Base-by-base conservation (phyloP, 2,113 vertebrate species). In the Gobio gobio region DNA sequence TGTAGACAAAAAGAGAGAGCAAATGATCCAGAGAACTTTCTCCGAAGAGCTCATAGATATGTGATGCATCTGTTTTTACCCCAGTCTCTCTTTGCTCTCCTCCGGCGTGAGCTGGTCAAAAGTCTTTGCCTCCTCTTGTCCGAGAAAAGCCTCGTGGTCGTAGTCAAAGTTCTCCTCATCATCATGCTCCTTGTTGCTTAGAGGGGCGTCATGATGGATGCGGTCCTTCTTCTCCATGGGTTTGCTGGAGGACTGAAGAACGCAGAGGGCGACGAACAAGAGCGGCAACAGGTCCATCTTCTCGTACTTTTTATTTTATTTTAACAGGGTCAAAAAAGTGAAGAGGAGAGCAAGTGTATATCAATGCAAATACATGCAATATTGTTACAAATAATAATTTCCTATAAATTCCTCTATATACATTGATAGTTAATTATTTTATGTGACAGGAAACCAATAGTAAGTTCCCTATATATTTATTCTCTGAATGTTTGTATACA, bases 91-190 rank as follows among this genome's bases (percentile, higher is more conserved):
- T 86, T 99, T 99, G 96, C 98, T 99, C 91, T 99, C 98, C 89
- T 99, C 98, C 0, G 98, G 97, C 0, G 97, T 99, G 49, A 99
- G 96, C 92, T 99, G 98, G 61, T 99, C 98, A 3, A 99, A 99
- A 7, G 95, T 97, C 89, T 99, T 99, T 63, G 98, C 97, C 85
- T 99, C 97, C 0, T 99, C 97, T 0, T 97, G 96, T 2, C 98
- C 98, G 66, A 99, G 93, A 90, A 99, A 99, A 14, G 98, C 98
- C 43, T 99, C 98, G 0, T 99, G 98, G 92, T 99, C 98, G n/a
- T 99, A 99, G 86, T 99, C 97, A 66, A 98, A 99, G 90, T 89
- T 97, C 84, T 99, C 95, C 0, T 91, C 88, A 5, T 99, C 98
- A 1, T 99, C 94, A 0, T 99, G 98, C 29, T 95, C 93, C 72